These are phyloP conservation scores for Iguana delicatissima DNA, from an alignment of 2,797 vertebrate species.

Conservation along the genomic window DNA sequence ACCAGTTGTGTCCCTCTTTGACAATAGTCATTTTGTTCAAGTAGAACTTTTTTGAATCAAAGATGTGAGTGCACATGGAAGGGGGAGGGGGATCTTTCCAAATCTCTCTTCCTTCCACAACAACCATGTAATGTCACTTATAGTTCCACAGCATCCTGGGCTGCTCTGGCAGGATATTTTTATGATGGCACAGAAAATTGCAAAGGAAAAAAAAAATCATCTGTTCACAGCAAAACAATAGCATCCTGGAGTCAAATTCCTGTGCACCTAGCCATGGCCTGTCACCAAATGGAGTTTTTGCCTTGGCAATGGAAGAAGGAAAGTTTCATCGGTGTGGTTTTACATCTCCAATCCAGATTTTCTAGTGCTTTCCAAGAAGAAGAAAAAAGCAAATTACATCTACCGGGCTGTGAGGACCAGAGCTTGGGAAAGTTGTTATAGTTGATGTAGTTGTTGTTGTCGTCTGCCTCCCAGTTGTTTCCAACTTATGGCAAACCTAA, in stretches of 20 bases:
- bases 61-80: background rate
- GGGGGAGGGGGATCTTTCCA: background rate
- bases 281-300: background rate
- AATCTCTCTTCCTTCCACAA: background rate
- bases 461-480: too few relatives aligned
- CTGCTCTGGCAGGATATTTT: background rate
- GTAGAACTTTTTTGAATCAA: too few relatives aligned
- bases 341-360: background rate
- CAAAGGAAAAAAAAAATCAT: background rate
- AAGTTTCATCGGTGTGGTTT: background rate
- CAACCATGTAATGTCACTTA: background rate
- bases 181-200: background rate
- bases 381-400: background rate
- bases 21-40: background rate
- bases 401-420: background rate
- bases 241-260: background rate
- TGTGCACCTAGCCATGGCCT: background rate
- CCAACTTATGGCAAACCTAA: too few relatives aligned
- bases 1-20: background rate
- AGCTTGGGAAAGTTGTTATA: too few relatives aligned
- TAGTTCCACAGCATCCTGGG: background rate
- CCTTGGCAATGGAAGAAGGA: background rate
- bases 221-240: too few relatives aligned
- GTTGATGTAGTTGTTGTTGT: too few relatives aligned
- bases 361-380: background rate